Conservation (phyloP, 2,113 vertebrate genomes). For the Alaudala cheleensis region DNA sequence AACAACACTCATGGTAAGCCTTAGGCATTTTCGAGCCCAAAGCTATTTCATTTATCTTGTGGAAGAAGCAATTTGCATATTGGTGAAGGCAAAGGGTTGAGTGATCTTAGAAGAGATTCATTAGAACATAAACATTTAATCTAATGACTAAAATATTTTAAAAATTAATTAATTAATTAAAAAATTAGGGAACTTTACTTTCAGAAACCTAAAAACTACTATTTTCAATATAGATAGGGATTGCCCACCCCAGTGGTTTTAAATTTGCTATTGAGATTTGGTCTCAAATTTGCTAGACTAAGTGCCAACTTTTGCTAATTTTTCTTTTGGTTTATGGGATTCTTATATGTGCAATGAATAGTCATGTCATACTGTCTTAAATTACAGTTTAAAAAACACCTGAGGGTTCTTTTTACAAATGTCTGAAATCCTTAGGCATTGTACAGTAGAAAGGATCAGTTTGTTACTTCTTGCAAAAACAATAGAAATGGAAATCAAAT, state of each 20-base stretch:
- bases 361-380: neutral
- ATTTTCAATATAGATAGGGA: neutral
- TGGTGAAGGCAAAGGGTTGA: neutral
- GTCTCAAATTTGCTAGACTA: neutral
- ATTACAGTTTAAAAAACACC: neutral
- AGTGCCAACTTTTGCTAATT: neutral
- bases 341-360: neutral
- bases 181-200: neutral
- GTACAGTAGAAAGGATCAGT: neutral
- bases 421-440: neutral
- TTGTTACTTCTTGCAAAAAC: neutral
- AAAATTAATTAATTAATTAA: too few relatives aligned
- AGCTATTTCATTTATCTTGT: neutral
- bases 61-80: neutral
- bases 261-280: neutral
- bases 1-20: neutral
- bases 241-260: neutral
- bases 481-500: neutral
- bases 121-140: neutral
- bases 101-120: neutral
- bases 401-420: neutral
- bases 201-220: neutral
- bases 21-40: neutral
- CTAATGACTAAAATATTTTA: neutral
- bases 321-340: neutral